Evolutionary conservation across 2,113 vertebrate species (phyloP), one percentile per base, ranked within the genome.

Genomic region (Calyptomena viridis): DNA sequence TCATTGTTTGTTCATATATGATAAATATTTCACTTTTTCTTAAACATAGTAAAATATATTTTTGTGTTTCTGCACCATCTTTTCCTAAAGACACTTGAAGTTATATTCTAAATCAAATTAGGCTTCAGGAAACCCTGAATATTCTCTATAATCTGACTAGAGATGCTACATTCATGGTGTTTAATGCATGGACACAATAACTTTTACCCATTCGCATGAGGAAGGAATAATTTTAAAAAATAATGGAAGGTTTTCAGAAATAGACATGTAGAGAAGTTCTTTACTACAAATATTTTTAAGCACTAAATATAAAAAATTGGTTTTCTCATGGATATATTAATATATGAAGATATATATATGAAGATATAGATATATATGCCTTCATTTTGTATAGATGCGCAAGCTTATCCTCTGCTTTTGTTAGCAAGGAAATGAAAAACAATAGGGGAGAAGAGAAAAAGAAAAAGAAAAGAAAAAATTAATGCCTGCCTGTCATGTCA

Each of bases 371-470:
- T 31, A 14, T 37, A 14, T 31, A 24, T 62, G 44, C 5, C 18
- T 78, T 66, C 2, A 4, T 7, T 67, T 76, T 86, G 8, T 47
- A 8, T 44, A 20, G 35, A 23, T 35, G 21, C 52, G 49, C 5
- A 88, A 75, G 14, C 2, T 58, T 74, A 16, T 58, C 5, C 7
- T 2, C 22, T 71, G 7, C 14, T 81, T 85, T 58, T 53, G n/a
- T 79, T 72, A 59, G 4, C 7, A 67, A 28, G 10, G 25, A 67
- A 67, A 13, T 1, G 4, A 12, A 37, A 66, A 50, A 14, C 21
- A 49, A 53, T 2, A 23, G 1, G 2, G 13, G 12, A 25, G 7
- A 30, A 33, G 9, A 8, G 5, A 11, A 15, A 10, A 1, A 58
- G 16, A 8, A 50, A 58, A 3, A n/a, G 2, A n/a, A 39, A 22